Conservation (phyloP, 1,140 invertebrate genomes). For the Megathymus violae region DNA sequence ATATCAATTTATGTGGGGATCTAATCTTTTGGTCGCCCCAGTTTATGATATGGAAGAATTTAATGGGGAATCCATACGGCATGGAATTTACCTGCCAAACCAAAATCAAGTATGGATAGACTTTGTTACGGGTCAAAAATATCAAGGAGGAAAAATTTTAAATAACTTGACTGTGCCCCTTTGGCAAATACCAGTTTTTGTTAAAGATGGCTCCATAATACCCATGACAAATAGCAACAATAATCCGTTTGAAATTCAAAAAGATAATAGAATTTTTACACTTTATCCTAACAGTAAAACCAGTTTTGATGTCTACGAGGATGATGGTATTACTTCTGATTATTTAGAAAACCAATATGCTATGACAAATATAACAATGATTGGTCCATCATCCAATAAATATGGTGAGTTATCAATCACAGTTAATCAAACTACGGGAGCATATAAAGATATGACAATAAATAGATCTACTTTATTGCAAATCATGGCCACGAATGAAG, state of each 20-base stretch:
- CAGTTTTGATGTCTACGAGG: conserved; percentile 66
- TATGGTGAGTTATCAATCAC: conserved; percentile 53
- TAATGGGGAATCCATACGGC: conserved; percentile 47
- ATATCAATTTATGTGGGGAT: conserved; percentile 78
- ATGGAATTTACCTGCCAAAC: conserved; percentile 66
- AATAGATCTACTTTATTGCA: conserved; percentile 61
- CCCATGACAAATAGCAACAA: conserved; percentile 70
- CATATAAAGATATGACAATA: conserved; percentile 54
- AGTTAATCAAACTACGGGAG: conserved; percentile 58
- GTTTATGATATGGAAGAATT: conserved; percentile 51
- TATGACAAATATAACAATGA: conserved; percentile 53
- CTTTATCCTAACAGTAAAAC: conserved; percentile 62
- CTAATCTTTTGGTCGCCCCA: conserved; percentile 70
- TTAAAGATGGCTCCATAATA: conserved; percentile 74
- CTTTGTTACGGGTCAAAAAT: conserved; percentile 68
- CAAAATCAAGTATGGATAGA: conserved; percentile 73
- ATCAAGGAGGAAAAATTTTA: conserved; percentile 68
- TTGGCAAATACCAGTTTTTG: conserved; percentile 76
- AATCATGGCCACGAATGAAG: conserved; percentile 54
- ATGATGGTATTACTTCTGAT: conserved; percentile 63
- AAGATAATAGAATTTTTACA: conserved; percentile 58
- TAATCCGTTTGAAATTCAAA: conserved; percentile 65
- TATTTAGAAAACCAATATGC: conserved; percentile 58
- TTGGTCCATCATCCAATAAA: conserved; percentile 50
- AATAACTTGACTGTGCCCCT: conserved; percentile 62